Evolutionary conservation across 2,113 vertebrate species (phyloP).

Genomic region (Haemorhous mexicanus): DNA sequence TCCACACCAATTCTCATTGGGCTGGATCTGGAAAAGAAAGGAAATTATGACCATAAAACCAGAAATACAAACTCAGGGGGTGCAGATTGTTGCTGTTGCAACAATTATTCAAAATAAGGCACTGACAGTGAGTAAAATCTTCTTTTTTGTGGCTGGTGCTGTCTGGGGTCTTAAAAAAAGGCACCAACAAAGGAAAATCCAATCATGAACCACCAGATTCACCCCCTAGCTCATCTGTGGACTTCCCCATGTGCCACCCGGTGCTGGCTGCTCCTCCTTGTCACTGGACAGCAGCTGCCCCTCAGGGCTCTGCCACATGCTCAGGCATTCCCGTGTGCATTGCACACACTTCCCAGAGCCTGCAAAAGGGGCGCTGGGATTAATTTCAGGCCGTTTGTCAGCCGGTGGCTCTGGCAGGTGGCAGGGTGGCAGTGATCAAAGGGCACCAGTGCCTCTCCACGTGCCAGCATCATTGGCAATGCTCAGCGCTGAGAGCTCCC

Average conservation of each 20-base stretch:
- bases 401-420: neutral
- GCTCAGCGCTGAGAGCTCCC: neutral
- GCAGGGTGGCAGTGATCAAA: neutral
- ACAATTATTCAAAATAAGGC: neutral
- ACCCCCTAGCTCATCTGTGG: neutral
- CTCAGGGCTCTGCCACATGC: neutral
- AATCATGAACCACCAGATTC: neutral
- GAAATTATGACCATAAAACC: fast-evolving
- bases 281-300: neutral
- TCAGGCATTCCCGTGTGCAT: neutral
- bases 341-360: neutral
- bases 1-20: neutral
- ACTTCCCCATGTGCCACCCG: neutral
- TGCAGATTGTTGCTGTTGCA: neutral
- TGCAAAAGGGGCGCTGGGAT: neutral
- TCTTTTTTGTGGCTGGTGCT: neutral
- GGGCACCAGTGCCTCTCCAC: neutral
- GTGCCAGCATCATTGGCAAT: fast-evolving
- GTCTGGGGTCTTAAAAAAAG: neutral
- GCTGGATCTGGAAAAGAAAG: neutral
- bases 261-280: neutral
- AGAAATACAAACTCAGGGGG: neutral
- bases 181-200: neutral
- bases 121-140: neutral
- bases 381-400: constrained; percentile 29